phyloP scores from a whole-genome alignment of 2,113 vertebrate genomes.

The Numida meleagris region DNA sequence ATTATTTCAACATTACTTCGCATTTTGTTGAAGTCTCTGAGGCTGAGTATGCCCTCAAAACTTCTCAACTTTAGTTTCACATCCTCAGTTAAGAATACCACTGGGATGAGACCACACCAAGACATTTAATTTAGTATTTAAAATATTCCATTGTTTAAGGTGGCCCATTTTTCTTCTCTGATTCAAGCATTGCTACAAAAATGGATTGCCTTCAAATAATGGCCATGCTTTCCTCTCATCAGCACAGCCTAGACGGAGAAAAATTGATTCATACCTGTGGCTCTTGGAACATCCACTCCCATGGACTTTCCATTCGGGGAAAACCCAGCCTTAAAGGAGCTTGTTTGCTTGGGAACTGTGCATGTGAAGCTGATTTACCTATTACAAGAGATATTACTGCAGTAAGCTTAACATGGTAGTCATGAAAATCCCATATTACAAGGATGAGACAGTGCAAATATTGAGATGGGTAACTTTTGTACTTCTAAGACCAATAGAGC shows the following conservation, averaged over 20 bases:
- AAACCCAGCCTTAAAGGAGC: background rate
- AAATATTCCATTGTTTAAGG: background rate
- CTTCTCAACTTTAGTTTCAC: background rate
- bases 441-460: background rate
- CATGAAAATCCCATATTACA: background rate
- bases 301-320: accelerated
- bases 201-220: background rate
- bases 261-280: background rate
- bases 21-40: background rate
- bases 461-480: background rate
- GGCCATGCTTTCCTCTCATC: background rate
- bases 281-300: background rate
- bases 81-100: background rate
- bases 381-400: background rate
- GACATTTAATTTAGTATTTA: background rate
- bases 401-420: background rate
- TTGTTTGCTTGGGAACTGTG: background rate
- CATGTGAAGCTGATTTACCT: background rate
- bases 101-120: background rate
- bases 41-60: background rate
- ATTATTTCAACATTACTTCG: background rate
- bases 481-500: background rate
- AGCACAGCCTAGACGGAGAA: background rate
- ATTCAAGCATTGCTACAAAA: background rate
- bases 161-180: background rate